Percentiles rank a stretch among this genome's conserved stretches.
phyloP scores from a whole-genome alignment of 2,888 invertebrate species.

The Dermolepida albohirtum region DNA sequence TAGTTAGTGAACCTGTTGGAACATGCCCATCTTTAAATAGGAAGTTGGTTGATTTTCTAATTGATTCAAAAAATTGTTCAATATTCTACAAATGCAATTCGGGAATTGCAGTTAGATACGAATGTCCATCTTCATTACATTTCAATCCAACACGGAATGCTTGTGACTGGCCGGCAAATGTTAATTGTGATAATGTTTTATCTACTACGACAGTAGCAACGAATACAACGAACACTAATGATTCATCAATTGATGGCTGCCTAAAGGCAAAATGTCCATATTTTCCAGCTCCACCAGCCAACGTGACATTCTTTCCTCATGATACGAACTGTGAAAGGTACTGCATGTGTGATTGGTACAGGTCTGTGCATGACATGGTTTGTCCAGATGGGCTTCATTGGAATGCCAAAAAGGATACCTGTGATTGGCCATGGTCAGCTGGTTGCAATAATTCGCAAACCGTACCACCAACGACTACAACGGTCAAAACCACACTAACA shows the following conservation, averaged over 20 bases:
- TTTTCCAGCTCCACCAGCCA: slow-evolving; percentile 8
- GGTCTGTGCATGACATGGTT: slow-evolving; percentile 10
- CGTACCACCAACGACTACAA: neutral
- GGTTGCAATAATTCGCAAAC: neutral
- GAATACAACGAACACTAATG: neutral
- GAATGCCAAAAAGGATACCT: slow-evolving; percentile 3
- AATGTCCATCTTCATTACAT: slow-evolving; percentile 43
- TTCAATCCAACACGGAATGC: slow-evolving; percentile 34
- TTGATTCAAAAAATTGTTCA: slow-evolving; percentile 42
- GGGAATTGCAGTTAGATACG: slow-evolving; percentile 40
- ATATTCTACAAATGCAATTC: slow-evolving; percentile 42
- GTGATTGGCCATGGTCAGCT: slow-evolving; percentile 17
- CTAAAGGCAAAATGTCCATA: neutral
- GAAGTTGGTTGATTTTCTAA: slow-evolving; percentile 31
- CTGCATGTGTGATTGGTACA: slow-evolving; percentile 37
- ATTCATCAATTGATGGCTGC: neutral
- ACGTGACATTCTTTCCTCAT: slow-evolving; percentile 29
- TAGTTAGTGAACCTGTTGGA: slow-evolving; percentile 31
- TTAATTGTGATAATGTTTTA: no score
- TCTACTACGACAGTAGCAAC: neutral
- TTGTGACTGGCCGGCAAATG: slow-evolving; percentile 28
- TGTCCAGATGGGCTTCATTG: slow-evolving; percentile 29
- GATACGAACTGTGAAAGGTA: slow-evolving; percentile 27
- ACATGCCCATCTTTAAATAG: slow-evolving; percentile 41
- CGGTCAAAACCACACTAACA: neutral